Evolutionary conservation across 1,140 invertebrate genomes (phyloP), one percentile per base, ranked within the genome.

Genomic region (Lineus longissimus): DNA sequence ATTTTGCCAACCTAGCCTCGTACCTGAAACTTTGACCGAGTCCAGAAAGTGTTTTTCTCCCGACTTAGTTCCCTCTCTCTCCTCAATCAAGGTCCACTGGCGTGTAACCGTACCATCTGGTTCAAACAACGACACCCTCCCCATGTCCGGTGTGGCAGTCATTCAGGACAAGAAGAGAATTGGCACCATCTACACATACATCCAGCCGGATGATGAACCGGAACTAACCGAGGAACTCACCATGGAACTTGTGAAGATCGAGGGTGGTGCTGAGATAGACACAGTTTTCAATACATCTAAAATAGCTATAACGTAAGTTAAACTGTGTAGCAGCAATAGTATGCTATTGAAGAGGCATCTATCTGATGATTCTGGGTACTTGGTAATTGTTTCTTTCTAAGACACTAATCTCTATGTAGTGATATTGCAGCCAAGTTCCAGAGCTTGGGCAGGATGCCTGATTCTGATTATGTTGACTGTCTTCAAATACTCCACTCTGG

Each of bases 241-340:
- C 27, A 27, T 80, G 19, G 60, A 58, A 2, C 63, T 80, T 13
- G 64, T 58, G 2, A 64, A 61, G 23, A 70, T 76, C 27, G 66
- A 72, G 22, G 78, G 78, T 25, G 78, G 78, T 22, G 78, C 77
- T 13, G 71, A 76, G 27, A 67, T 80, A 23, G 73, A 77, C 59
- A 57, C 27, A 9, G 30, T 64, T 27, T 64, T 63, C 55, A 75
- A 63, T 57, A 58, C 47, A 2, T 72, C 77, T 11, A 62, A 55
- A 17, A 78, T 80, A 55, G 71, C 63, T 22, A 76, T 80, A 41
- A 71, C 64, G 77, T 79, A 65, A 30, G 63, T 70, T 4, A 51
- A 41, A n/a, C n/a, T n/a, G n/a, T n/a, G n/a, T n/a, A n/a, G n/a
- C n/a, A n/a, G n/a, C n/a, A n/a, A 36, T 36, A 36, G 33, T 7